phyloP scores from a whole-genome alignment of 2,113 vertebrate genomes.

The Tenrec ecaudatus region DNA sequence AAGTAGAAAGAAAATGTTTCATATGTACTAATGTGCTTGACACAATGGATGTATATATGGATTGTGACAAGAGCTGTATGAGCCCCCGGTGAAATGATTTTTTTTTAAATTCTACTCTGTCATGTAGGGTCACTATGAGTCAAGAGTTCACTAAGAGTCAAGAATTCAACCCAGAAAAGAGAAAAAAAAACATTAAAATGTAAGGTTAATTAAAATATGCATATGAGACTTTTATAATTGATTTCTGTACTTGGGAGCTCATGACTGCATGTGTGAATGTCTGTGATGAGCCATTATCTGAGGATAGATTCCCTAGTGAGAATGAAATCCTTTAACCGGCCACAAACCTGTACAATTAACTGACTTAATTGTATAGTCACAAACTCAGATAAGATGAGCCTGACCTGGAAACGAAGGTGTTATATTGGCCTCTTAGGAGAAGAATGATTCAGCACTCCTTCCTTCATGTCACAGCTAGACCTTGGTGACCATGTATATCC shows the following conservation, averaged over 20 bases:
- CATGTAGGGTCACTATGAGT: too few relatives aligned
- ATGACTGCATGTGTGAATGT: conserved; percentile 7
- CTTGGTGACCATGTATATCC: neutral
- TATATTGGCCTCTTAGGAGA: conserved; percentile 24
- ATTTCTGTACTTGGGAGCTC: conserved; percentile 31
- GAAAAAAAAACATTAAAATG: conserved; percentile 27
- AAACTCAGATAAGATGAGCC: conserved; percentile 37
- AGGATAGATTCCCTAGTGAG: conserved; percentile 33
- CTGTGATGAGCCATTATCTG: neutral
- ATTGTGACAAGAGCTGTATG: too few relatives aligned
- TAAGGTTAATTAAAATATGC: conserved; percentile 12
- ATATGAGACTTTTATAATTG: neutral
- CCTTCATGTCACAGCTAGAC: conserved; percentile 40
- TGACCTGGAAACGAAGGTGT: conserved; percentile 39
- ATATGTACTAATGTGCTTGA: too few relatives aligned
- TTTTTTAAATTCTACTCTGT: too few relatives aligned
- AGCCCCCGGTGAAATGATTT: too few relatives aligned
- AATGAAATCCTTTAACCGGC: conserved; percentile 39
- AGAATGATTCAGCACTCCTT: conserved; percentile 78
- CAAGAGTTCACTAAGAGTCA: conserved; percentile 48
- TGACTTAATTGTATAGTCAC: conserved; percentile 25
- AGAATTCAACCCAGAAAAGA: conserved; percentile 27
- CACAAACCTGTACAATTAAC: conserved; percentile 7
- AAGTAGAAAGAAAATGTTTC: too few relatives aligned
- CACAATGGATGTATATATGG: too few relatives aligned